A percentile compares a stretch with the other conserved stretches of the same genome.
These are phyloP conservation scores for Portevinia maculata DNA, from an alignment of 2,888 invertebrate genomes.

Conservation along the genomic window DNA sequence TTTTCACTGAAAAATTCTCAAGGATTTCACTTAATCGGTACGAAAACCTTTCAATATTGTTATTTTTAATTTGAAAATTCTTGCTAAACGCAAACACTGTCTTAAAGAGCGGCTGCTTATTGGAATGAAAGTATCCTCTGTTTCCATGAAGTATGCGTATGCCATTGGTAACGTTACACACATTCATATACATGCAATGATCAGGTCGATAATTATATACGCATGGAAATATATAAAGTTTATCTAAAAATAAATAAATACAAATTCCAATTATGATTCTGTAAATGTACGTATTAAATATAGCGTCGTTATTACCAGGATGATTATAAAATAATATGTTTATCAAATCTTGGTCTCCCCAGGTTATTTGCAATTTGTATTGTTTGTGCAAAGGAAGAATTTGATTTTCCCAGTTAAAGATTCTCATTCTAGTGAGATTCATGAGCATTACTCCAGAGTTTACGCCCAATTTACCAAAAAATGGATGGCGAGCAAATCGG, in stretches of 20 bases:
- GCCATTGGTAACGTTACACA: conserved; percentile 88
- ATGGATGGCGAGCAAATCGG: conserved; percentile 97
- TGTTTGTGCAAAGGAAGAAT: conserved; percentile 92
- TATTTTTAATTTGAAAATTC: conserved; percentile 85
- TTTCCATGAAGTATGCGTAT: conserved; percentile 95
- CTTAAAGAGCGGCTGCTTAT: conserved; percentile 93
- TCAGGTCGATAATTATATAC: conserved; percentile 96
- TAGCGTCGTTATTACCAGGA: conserved; percentile 84
- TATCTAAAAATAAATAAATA: conserved; percentile 85
- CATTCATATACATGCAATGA: conserved; percentile 97
- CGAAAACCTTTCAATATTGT: conserved; percentile 71
- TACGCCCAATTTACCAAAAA: conserved; percentile 91
- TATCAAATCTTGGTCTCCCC: conserved; percentile 98
- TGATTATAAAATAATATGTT: conserved; percentile 93
- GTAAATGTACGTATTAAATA: neutral
- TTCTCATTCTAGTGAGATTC: conserved; percentile 96
- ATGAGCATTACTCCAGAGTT: conserved; percentile 99
- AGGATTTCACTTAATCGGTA: neutral
- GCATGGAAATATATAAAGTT: conserved; percentile 91
- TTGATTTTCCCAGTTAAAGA: conserved; percentile 92
- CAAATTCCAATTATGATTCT: neutral
- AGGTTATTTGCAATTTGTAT: conserved; percentile 93
- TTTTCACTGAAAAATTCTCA: neutral
- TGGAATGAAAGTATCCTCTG: conserved; percentile 92
- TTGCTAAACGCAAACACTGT: conserved; percentile 85